Evolutionary conservation across 2,888 invertebrate genomes (phyloP).

Genomic region (Drosophila vallismaia): DNA sequence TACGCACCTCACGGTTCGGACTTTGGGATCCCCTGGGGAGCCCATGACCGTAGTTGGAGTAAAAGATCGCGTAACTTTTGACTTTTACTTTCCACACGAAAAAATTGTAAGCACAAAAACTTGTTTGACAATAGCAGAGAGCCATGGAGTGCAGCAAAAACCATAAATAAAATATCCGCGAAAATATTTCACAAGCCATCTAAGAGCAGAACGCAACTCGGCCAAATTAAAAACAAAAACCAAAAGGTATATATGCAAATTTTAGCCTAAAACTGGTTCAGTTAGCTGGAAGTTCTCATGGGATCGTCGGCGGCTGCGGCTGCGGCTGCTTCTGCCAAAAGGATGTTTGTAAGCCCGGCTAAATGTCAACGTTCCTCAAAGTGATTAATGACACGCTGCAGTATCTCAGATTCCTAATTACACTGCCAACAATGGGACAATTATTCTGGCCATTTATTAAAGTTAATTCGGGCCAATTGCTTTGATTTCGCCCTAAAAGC

Average conservation of each 20-base stretch:
- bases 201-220: constrained; percentile 33
- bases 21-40: constrained; percentile 6
- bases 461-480: constrained; percentile 25
- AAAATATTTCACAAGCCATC: constrained; percentile 60
- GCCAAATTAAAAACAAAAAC: constrained; percentile 7
- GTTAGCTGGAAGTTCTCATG: constrained; percentile 44
- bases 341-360: constrained; percentile 40
- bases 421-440: constrained; percentile 31
- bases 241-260: constrained; percentile 20
- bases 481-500: constrained; percentile 34
- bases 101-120: constrained; percentile 49
- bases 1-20: constrained; percentile 32
- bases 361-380: constrained; percentile 30
- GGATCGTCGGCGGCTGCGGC: constrained; percentile 13
- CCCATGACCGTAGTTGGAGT: constrained; percentile 42
- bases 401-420: constrained; percentile 28
- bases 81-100: constrained; percentile 64
- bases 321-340: constrained; percentile 22
- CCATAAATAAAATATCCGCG: constrained; percentile 56
- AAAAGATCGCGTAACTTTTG: constrained; percentile 55
- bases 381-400: constrained; percentile 23
- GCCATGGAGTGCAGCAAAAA: constrained; percentile 48
- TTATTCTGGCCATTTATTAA: constrained; percentile 24
- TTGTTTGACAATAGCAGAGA: constrained; percentile 56
- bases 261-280: constrained; percentile 44